A percentile compares a stretch with the other conserved stretches of the same genome.
phyloP scores from a whole-genome alignment of 2,113 vertebrate species.

The Pipa parva region DNA sequence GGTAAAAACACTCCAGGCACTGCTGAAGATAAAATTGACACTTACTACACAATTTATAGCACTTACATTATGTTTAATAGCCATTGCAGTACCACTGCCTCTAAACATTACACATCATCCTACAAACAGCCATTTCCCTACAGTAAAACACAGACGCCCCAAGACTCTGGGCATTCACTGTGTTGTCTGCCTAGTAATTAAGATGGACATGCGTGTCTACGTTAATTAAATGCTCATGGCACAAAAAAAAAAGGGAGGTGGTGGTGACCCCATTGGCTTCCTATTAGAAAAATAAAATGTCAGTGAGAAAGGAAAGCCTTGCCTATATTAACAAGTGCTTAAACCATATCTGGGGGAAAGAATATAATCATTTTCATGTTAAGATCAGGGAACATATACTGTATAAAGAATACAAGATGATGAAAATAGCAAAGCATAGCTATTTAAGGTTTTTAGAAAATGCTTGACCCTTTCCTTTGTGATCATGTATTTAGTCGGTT shows the following conservation, averaged over 20 bases:
- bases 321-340: conserved; percentile 19
- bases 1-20: no score
- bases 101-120: no score
- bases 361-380: conserved; percentile 14
- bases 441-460: conserved; percentile 5
- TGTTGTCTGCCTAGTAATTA: conserved; percentile 6
- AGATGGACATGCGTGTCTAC: conserved; percentile 6
- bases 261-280: conserved; percentile 1
- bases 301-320: conserved; percentile 2
- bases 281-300: conserved; percentile 17
- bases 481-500: conserved; percentile 26
- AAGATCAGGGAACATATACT: not conserved
- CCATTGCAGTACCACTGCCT: no score
- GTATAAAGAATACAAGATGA: no score
- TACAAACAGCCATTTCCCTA: no score
- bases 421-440: no score
- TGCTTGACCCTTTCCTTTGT: conserved; percentile 19
- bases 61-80: no score
- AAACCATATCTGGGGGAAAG: conserved; percentile 13
- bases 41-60: no score
- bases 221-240: conserved; percentile 21
- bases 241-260: not conserved
- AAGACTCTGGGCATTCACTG: no score
- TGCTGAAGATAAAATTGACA: no score
- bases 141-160: no score